Evolutionary conservation across 2,113 vertebrate genomes (phyloP).

Genomic region (Dolichotis patagonum): DNA sequence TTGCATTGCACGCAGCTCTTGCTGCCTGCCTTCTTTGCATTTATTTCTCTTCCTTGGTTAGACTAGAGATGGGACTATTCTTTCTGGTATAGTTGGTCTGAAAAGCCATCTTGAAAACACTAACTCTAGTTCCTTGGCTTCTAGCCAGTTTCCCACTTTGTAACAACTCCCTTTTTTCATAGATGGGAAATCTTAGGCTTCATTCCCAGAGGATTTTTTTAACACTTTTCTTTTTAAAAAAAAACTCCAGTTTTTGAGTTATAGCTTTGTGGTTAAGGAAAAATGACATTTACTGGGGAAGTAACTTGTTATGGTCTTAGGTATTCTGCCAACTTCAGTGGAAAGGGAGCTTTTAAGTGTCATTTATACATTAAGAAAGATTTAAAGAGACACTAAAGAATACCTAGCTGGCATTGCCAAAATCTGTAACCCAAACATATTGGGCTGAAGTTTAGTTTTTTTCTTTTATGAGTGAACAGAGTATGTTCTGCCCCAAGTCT

Average conservation of each 20-base stretch:
- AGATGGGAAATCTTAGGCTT: slow-evolving; percentile 80
- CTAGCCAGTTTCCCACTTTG: slow-evolving; percentile 63
- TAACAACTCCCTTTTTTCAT: slow-evolving; percentile 72
- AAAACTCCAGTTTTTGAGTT: slow-evolving; percentile 77
- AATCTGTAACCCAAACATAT: slow-evolving; percentile 64
- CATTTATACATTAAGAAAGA: slow-evolving; percentile 83
- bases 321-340: slow-evolving; percentile 82
- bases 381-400: slow-evolving; percentile 80
- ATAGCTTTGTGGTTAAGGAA: slow-evolving; percentile 81
- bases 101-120: slow-evolving; percentile 73
- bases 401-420: slow-evolving; percentile 59
- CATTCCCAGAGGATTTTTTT: slow-evolving; percentile 72
- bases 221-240: slow-evolving; percentile 62
- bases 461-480: slow-evolving; percentile 59
- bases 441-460: slow-evolving; percentile 63
- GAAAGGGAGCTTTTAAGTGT: slow-evolving; percentile 83
- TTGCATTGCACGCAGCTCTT: not conserved
- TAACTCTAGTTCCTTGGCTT: slow-evolving; percentile 59
- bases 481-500: slow-evolving; percentile 28
- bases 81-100: slow-evolving; percentile 36
- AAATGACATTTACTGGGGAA: slow-evolving; percentile 83
- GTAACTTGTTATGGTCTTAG: slow-evolving; percentile 83
- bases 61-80: not conserved
- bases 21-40: slow-evolving; percentile 36
- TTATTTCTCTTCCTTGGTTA: not conserved